Evolutionary conservation across 2,888 invertebrate species (phyloP), one percentile per base, ranked within the genome.

Genomic region (Sinopyrophorus schimmeli): DNA sequence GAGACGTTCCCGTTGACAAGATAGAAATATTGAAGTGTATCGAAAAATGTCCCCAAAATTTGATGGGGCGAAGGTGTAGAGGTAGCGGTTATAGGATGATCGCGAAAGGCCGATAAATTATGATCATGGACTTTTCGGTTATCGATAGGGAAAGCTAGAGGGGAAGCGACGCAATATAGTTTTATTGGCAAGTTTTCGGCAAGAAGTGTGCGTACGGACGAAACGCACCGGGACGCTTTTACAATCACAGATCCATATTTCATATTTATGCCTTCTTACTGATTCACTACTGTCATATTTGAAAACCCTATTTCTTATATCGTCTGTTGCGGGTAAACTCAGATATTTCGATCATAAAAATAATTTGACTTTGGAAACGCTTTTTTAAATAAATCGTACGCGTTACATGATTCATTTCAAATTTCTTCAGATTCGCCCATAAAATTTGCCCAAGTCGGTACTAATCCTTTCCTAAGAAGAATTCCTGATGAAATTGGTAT

Each of bases 231-330:
- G 54, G 49, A 57, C 57, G 54, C 53, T 63, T 63, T 65, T 58
- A 66, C 67, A 67, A 67, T 68, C 67, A 62, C 63, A 62, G 59
- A 63, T 66, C 64, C 62, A 69, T 69, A 68, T 67, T 68, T 69
- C 63, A 69, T 67, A 65, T 71, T 71, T 71, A 72, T 68, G 64
- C 63, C 62, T 62, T 58, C 58, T 64, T 60, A 60, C 65, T 69
- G 67, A 69, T 68, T 70, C 69, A 67, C 64, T 59, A 60, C 64
- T 59, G 67, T 68, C 69, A 65, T 60, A 65, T 65, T 60, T 61
- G 60, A 64, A 62, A 63, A 58, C 61, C 63, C 62, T 64, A 66
- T 66, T 65, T 63, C 64, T 67, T 67, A 68, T 65, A 66, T 66
- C 58, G 58, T 34, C 42, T 46, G 41, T 42, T 50, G 49, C 37